phyloP scores from a whole-genome alignment of 2,888 invertebrate genomes.

The Heliconius cydno region DNA sequence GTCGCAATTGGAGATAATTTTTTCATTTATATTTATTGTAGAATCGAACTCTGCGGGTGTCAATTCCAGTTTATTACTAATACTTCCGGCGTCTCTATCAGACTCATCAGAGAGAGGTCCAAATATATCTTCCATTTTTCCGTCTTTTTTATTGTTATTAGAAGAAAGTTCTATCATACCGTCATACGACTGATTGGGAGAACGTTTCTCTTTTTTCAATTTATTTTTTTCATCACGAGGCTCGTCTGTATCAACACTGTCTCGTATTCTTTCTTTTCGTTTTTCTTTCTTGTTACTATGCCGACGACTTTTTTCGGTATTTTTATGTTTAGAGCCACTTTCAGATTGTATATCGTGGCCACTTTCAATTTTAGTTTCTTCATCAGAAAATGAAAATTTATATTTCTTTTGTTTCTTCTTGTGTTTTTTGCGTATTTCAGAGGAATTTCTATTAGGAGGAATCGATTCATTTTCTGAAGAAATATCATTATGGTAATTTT shows the following conservation, averaged over 20 bases:
- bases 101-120: conserved; percentile 92
- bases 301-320: conserved; percentile 80
- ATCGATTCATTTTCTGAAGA: conserved; percentile 79
- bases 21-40: conserved; percentile 52
- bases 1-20: conserved; percentile 50
- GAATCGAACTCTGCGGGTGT: conserved; percentile 61
- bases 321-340: conserved; percentile 69
- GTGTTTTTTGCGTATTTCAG: conserved; percentile 88
- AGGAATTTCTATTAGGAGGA: conserved; percentile 66
- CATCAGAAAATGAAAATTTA: conserved; percentile 86
- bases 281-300: conserved; percentile 84
- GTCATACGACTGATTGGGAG: conserved; percentile 60
- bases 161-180: conserved; percentile 58
- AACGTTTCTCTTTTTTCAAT: conserved; percentile 83
- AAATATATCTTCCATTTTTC: conserved; percentile 94
- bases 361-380: conserved; percentile 74
- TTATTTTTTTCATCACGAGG: conserved; percentile 82
- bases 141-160: conserved; percentile 85
- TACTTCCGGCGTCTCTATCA: conserved; percentile 63
- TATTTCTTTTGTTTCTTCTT: conserved; percentile 93
- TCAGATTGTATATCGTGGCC: conserved; percentile 59
- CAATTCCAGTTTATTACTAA: conserved; percentile 49
- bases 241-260: conserved; percentile 76
- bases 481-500: conserved; percentile 69
- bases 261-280: conserved; percentile 83